Conservation (phyloP, 2,888 invertebrate genomes). For the Coenonympha glycerion region DNA sequence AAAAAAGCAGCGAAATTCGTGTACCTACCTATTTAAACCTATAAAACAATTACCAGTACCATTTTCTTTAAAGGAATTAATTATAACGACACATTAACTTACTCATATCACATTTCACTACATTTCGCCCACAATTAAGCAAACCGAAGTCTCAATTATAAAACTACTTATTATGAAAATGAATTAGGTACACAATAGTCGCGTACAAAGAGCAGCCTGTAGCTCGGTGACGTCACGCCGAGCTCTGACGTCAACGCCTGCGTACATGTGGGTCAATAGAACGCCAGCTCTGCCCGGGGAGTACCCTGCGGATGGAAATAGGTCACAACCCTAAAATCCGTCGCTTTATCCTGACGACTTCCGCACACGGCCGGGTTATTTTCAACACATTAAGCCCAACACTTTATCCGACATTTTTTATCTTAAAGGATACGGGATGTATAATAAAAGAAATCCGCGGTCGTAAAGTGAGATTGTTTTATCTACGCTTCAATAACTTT, state of each 20-base stretch:
- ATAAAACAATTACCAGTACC: background rate
- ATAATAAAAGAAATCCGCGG: constrained; percentile 24
- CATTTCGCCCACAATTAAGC: constrained; percentile 9
- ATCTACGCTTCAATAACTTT: constrained; percentile 23
- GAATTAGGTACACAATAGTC: constrained; percentile 35
- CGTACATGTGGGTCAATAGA: constrained; percentile 71
- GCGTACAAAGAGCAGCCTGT: constrained; percentile 47
- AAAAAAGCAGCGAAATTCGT: too few relatives aligned
- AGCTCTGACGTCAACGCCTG: constrained; percentile 62
- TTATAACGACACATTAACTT: background rate
- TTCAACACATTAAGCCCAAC: constrained; percentile 22
- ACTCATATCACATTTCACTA: background rate
- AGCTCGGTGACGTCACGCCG: constrained; percentile 56
- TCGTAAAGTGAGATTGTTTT: constrained; percentile 24
- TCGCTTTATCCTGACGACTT: constrained; percentile 37
- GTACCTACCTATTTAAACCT: too few relatives aligned
- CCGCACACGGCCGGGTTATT: constrained; percentile 34
- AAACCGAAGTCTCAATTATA: constrained; percentile 21
- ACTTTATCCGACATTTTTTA: constrained; percentile 24
- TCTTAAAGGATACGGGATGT: constrained; percentile 18
- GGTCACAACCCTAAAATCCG: constrained; percentile 63
- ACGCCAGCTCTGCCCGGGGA: constrained; percentile 57
- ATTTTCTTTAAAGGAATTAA: background rate
- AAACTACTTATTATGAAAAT: constrained; percentile 29
- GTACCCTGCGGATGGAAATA: constrained; percentile 56